Conservation (phyloP, 2,113 vertebrate genomes). For the Formicarius rufipectus region DNA sequence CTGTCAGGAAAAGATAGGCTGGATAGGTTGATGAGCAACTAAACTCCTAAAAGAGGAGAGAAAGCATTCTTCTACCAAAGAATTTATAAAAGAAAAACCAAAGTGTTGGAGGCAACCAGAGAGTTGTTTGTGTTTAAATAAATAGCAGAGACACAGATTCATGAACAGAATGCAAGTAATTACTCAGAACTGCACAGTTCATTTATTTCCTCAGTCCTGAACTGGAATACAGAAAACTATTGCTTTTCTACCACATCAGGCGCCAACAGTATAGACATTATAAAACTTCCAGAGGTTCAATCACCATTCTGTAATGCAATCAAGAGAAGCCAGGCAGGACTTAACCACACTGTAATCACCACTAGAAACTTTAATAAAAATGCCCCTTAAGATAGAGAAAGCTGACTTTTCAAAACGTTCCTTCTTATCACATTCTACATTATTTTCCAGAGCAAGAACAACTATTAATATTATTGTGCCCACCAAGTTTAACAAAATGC, state of each 20-base stretch:
- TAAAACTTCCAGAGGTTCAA: background rate
- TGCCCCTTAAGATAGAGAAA: background rate
- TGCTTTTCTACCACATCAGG: background rate
- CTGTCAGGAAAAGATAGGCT: background rate
- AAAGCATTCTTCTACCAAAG: background rate
- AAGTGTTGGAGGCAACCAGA: background rate
- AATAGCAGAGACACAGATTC: background rate
- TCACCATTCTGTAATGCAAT: background rate
- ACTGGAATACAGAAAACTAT: background rate
- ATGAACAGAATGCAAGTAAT: background rate
- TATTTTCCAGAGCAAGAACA: background rate
- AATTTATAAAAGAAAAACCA: background rate
- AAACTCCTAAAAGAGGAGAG: background rate
- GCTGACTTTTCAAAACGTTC: background rate
- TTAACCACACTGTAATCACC: background rate
- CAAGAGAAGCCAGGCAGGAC: background rate
- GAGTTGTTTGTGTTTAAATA: background rate
- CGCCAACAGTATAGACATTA: background rate
- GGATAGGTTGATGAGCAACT: background rate
- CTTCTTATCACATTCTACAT: background rate
- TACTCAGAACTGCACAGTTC: background rate
- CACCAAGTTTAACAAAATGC: background rate
- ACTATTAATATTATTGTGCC: background rate
- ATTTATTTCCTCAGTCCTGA: background rate
- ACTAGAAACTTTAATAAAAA: background rate